Evolutionary conservation across 2,797 vertebrate species (phyloP), one percentile per base, ranked within the genome.

Genomic region (Psittacula derbiana): DNA sequence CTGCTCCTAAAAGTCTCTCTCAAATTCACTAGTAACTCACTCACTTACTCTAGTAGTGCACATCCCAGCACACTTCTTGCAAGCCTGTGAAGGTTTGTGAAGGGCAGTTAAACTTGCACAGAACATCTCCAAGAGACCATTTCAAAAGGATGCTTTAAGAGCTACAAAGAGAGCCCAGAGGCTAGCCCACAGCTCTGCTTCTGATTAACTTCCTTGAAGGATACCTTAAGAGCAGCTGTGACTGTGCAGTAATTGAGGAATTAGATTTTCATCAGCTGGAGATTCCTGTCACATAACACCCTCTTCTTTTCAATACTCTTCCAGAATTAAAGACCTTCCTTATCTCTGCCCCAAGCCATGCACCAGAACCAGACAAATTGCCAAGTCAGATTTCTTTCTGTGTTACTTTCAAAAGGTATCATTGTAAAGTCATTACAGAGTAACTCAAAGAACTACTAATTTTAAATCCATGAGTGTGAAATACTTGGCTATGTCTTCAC

Each of bases 161-260:
- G 16, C n/a, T 65, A 61, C 28, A 88, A 61, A 62, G 14, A 58
- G 33, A 58, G 61, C 87, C 72, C 80, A 66, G 46, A 79, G 86
- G 41, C 66, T 58, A 90, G 73, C 73, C 50, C 1, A 0, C 18
- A 89, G 89, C 33, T 67, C 61, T 52, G 38, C 38, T 83, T 80
- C 79, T 83, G 57, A n/a, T 52, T 52, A 86, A 61, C 18, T 80
- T 86, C 69, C 69, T 74, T 87, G 33, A 94, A 82, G n/a, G 31
- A 53, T 60, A 87, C 6, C 36, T 86, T 31, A 62, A 87, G 41
- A 89, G 12, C 4, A 89, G n/a, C 30, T 67, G 15, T 43, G 49
- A 6, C 40, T 50, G 33, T 62, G 43, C 13, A 4, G 36, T 58
- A 86, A 80, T 52, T 62, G 11, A 11, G 16, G 24, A 69, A 43